Evolutionary conservation across 2,113 vertebrate species (phyloP).

Genomic region (Chaenocephalus aceratus): DNA sequence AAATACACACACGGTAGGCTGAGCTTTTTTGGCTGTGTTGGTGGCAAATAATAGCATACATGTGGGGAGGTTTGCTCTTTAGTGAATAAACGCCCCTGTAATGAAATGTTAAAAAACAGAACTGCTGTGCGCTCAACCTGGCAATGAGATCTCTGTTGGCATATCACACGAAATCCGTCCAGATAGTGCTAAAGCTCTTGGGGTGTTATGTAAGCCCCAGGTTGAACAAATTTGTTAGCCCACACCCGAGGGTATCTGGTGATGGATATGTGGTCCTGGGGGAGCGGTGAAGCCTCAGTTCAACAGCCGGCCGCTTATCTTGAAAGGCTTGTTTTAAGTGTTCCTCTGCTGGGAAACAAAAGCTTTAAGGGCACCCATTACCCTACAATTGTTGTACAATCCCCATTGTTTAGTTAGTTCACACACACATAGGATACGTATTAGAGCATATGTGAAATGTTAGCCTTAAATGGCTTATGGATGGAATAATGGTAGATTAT

Average conservation of each 20-base stretch:
- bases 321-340: conserved; percentile 82
- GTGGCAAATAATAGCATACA: conserved; percentile 46
- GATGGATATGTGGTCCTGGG: conserved; percentile 82
- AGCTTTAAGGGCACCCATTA: conserved; percentile 81
- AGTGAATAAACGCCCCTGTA: conserved; percentile 51
- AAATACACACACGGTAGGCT: conserved; percentile 27
- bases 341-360: conserved; percentile 79
- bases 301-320: conserved; percentile 81
- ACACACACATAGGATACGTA: conserved; percentile 67
- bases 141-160: conserved; percentile 64
- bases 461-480: conserved; percentile 10
- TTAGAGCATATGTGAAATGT: conserved; percentile 66
- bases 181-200: conserved; percentile 69
- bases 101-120: conserved; percentile 45
- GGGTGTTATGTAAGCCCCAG: conserved; percentile 79
- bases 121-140: conserved; percentile 32
- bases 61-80: not conserved
- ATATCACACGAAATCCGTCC: conserved; percentile 66
- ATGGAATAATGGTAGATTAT: not conserved
- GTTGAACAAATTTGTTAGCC: conserved; percentile 83
- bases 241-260: conserved; percentile 82
- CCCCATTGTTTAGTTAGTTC: conserved; percentile 70
- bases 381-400: conserved; percentile 75
- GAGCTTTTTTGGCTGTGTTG: conserved; percentile 35
- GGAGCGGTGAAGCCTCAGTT: conserved; percentile 69